Base-by-base conservation (phyloP, 2,113 vertebrate species). In the Ptilorrhoa leucosticta region DNA sequence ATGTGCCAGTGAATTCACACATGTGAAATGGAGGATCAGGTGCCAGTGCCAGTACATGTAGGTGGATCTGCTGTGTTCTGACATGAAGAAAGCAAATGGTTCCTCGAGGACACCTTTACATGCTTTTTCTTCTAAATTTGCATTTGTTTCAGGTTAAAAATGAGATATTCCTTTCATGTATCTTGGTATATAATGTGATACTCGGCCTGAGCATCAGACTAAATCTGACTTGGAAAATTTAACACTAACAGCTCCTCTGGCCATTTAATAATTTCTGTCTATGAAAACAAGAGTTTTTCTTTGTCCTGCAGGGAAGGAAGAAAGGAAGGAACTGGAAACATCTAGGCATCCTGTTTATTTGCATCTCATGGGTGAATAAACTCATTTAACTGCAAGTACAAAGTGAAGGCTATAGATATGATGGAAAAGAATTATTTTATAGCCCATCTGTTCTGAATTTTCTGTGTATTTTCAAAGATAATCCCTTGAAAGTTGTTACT, bases 11-110 rank as follows among this genome's bases (percentile, higher is more conserved):
- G 53, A 40, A 71, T 17, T 48, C 2, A 68, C 20, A 58, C 9
- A 2, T 1, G 33, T 3, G 3, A n/a, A 64, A 51, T 11, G 13
- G 4, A 58, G 27, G 17, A 26, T n/a, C 9, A 8, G n/a, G 6
- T 1, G 1, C 28, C 37, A 63, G 8, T 53, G 35, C n/a, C 56
- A 33, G 9, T 3, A 33, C 23, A 2, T 0, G 2, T 1, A 27
- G 30, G 21, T 33, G 27, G 24, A 39, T 40, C 56, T 50, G 26
- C 42, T 83, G 12, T 47, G 7, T 35, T 78, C 39, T 83, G 42
- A 40, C 28, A 48, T 30, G 54, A 42, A 37, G 31, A 92, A 88
- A 88, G 19, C 14, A 82, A 89, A 42, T 47, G 66, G 22, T 26
- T 72, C 22, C 37, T 33, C 30, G 27, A 81, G 35, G 26, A 33